These are phyloP conservation scores for Passer domesticus DNA, from an alignment of 2,113 vertebrate species.

Conservation along the genomic window DNA sequence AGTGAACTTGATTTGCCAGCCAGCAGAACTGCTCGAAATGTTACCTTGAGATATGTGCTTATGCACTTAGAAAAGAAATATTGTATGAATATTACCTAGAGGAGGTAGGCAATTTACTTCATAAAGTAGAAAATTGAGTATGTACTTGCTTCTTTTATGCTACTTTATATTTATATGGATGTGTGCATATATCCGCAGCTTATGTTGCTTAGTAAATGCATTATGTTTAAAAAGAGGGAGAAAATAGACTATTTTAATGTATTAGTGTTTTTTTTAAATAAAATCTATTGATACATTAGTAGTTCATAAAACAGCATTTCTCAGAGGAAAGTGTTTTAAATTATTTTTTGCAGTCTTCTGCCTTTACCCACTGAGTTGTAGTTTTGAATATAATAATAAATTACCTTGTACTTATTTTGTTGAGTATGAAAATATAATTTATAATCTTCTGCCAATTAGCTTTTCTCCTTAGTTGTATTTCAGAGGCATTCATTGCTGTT, in stretches of 20 bases:
- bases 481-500: not conserved
- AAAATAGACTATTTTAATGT: not conserved
- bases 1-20: not conserved
- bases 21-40: not conserved
- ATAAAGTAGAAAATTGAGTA: not conserved
- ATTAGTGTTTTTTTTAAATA: not conserved
- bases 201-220: not conserved
- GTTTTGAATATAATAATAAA: conserved; percentile 16
- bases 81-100: not conserved
- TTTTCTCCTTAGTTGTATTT: conserved; percentile 35
- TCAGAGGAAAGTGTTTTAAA: not conserved
- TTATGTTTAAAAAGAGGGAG: not conserved
- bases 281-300: not conserved
- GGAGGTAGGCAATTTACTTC: not conserved
- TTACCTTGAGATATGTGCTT: not conserved
- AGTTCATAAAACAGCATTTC: not conserved
- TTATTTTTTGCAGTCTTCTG: not conserved
- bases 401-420: conserved; percentile 18
- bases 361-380: not conserved
- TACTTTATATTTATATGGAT: not conserved
- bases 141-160: not conserved
- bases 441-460: conserved; percentile 27
- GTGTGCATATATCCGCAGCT: not conserved
- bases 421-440: conserved; percentile 45
- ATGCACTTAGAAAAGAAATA: not conserved